Base-by-base conservation (phyloP, 1,140 invertebrate genomes). In the Drosophila sulfurigaster region DNA sequence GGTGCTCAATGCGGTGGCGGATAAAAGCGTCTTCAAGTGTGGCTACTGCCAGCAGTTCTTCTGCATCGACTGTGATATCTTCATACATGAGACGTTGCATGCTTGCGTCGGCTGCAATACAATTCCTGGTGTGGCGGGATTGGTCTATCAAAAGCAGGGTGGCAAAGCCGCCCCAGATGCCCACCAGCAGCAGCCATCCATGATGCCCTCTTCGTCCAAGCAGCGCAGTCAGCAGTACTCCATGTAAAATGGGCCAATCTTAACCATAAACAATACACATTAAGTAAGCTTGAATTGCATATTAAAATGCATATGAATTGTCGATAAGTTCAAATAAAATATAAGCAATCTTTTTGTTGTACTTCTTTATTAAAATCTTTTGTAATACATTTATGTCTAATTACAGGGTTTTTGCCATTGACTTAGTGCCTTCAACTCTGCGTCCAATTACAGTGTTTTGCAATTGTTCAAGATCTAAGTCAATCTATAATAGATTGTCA, bases 31-130 rank as follows among this genome's bases (percentile, higher is more conserved):
- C 6, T 98, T 96, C 86, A 93, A 95, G 49, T 99, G 98, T 93
- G 94, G 94, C 41, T 95, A 95, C 46, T 99, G 99, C 93, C 90
- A 93, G 0, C 95, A 96, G 80, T 93, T 94, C 38, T 99, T 97
- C 93, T 99, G 99, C 92, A 94, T 98, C 68, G 98, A 99, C 91
- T 99, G 98, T 94, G 98, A 99, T 93, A 94, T 98, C 64, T 98
- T 99, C 92, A 96, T 99, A 58, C 97, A 99, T 79, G 97, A 98
- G 77, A 96, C 97, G 2, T 93, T 99, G 32, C 98, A 99, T 92
- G 96, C 96, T 7, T 99, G 98, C 94, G 98, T 98, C 15, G 98
- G 98, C 25, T 99, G 99, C 94, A 95, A 97, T 15, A 92, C 92
- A 0, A 91, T 91, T 48, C 91, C 91, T 0, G 82, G 85, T 7